Conservation (phyloP, 2,888 invertebrate genomes). For the Ectemnius continuus region DNA sequence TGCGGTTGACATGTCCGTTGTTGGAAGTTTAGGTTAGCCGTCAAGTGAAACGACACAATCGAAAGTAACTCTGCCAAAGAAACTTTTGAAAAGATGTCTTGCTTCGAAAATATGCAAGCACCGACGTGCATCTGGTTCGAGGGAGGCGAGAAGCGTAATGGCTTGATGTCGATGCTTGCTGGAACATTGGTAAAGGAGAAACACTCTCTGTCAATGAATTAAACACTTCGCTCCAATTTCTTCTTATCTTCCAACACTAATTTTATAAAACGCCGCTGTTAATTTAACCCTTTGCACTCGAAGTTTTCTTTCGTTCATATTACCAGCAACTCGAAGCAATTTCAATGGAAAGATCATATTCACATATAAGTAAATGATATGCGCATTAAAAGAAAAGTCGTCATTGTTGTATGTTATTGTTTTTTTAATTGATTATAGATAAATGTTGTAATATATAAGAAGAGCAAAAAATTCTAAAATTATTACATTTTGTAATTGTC, state of each 20-base stretch:
- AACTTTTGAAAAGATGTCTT: conserved; percentile 77
- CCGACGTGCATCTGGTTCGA: conserved; percentile 92
- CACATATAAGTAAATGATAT: too few relatives aligned
- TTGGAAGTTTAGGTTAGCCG: conserved; percentile 49
- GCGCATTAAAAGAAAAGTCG: too few relatives aligned
- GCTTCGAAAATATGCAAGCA: conserved; percentile 87
- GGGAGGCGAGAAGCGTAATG: conserved; percentile 91
- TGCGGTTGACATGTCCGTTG: conserved; percentile 34
- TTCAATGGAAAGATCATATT: too few relatives aligned
- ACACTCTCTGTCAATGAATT: too few relatives aligned
- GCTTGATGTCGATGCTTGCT: conserved; percentile 89
- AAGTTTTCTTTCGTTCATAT: too few relatives aligned
- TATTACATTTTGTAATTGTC: too few relatives aligned
- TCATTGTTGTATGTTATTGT: too few relatives aligned
- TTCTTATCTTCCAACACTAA: background rate
- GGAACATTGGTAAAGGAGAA: conserved; percentile 87
- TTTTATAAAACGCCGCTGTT: background rate
- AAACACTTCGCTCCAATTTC: background rate
- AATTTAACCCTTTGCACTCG: too few relatives aligned
- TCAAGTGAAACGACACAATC: conserved; percentile 11
- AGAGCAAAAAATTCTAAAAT: too few relatives aligned
- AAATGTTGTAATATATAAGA: too few relatives aligned
- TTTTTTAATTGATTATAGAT: too few relatives aligned
- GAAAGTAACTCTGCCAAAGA: conserved; percentile 5
- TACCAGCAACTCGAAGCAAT: too few relatives aligned